Conservation (phyloP, 2,113 vertebrate genomes). For the Excalfactoria chinensis region DNA sequence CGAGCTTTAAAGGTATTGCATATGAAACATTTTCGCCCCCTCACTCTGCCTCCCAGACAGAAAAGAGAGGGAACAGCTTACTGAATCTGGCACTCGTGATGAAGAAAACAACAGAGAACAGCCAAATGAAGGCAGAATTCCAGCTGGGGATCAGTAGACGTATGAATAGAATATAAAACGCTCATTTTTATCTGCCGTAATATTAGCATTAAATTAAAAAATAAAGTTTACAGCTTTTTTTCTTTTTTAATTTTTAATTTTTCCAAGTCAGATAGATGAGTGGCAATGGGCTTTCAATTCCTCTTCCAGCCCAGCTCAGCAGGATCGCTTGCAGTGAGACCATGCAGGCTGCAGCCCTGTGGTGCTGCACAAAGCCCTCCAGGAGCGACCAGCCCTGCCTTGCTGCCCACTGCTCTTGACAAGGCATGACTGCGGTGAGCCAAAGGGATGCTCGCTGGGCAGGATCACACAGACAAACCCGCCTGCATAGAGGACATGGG, state of each 20-base stretch:
- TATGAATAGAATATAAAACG: neutral
- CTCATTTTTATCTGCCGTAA: conserved; percentile 3
- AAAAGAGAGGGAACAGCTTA: conserved; percentile 11
- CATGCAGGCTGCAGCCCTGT: neutral
- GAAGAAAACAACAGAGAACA: neutral
- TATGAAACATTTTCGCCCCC: neutral
- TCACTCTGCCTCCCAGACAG: neutral
- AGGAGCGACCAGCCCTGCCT: neutral
- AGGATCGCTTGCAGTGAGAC: neutral
- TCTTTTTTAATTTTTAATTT: neutral
- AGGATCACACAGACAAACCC: neutral
- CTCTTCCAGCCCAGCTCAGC: neutral
- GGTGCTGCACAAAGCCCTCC: neutral
- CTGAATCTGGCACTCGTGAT: conserved; percentile 24
- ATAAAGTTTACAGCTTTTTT: neutral
- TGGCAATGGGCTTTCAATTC: neutral
- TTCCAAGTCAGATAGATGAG: neutral
- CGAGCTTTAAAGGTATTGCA: neutral
- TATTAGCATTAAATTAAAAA: neutral
- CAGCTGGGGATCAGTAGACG: conserved; percentile 1
- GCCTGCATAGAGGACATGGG: neutral
- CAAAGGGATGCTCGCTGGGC: neutral
- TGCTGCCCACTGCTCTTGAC: neutral
- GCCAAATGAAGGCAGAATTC: conserved; percentile 38
- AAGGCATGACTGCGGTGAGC: neutral